A percentile compares a stretch with the other conserved stretches of the same genome.
Evolutionary conservation across 2,797 vertebrate genomes (phyloP).

Genomic region (Chaetophractus vellerosus): DNA sequence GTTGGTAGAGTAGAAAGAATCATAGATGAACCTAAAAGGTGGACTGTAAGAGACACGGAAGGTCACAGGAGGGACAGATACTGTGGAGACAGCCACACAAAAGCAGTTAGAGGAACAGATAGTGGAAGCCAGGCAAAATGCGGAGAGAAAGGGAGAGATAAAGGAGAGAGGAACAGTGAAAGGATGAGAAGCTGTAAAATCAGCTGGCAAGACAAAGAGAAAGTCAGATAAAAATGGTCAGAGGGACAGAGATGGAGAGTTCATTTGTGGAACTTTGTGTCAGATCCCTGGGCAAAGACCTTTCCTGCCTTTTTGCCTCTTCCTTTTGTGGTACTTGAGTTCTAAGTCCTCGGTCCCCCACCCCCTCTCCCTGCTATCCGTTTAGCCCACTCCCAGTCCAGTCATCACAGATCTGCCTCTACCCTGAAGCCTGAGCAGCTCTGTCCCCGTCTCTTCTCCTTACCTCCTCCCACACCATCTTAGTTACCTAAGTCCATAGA

Average conservation of each 20-base stretch:
- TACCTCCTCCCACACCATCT: not conserved
- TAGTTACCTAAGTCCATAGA: slow-evolving; percentile 42
- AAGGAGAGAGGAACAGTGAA: not conserved
- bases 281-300: not conserved
- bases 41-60: not conserved
- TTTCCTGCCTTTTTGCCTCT: not conserved
- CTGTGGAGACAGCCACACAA: not conserved
- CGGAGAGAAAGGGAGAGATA: slow-evolving; percentile 49
- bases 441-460: not conserved
- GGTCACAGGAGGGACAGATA: not conserved
- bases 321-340: not conserved
- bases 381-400: not conserved
- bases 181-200: not conserved
- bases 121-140: not conserved
- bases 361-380: not conserved
- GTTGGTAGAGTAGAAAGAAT: not conserved
- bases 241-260: not conserved
- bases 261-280: not conserved
- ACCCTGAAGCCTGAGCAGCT: not conserved
- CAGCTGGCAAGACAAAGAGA: not conserved
- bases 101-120: slow-evolving; percentile 3
- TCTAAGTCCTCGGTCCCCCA: not conserved
- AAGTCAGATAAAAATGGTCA: not conserved
- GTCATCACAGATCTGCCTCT: not conserved
- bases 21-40: not conserved